These are phyloP conservation scores for Myzus persicae DNA, from an alignment of 1,140 invertebrate species.

Conservation along the genomic window DNA sequence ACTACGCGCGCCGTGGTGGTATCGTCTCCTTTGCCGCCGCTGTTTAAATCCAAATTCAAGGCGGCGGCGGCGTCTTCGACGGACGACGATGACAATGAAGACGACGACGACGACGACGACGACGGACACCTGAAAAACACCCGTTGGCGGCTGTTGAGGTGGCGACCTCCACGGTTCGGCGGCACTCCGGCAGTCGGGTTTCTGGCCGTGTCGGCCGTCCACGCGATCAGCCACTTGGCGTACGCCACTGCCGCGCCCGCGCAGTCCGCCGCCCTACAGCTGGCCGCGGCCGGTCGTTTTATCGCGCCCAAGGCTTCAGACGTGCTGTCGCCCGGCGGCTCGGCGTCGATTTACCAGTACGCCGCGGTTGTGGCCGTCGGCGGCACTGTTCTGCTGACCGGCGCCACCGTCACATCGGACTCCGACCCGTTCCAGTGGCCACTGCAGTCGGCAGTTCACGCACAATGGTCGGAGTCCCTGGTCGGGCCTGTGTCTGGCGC, in stretches of 20 bases:
- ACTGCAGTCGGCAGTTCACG: too few species aligned
- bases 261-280: neutral
- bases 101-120: neutral
- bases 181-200: neutral
- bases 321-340: neutral
- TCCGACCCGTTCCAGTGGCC: neutral
- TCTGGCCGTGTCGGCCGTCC: neutral
- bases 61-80: neutral
- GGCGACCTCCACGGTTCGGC: neutral
- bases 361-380: neutral
- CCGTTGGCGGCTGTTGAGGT: neutral
- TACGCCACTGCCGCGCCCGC: neutral
- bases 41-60: neutral
- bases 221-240: neutral
- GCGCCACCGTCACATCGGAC: neutral
- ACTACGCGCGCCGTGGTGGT: neutral
- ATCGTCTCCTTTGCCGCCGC: neutral
- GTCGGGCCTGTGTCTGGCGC: neutral
- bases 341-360: conserved; percentile 14
- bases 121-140: neutral
- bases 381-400: neutral
- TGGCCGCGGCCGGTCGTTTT: neutral
- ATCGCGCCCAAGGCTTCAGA: neutral
- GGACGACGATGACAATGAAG: too few species aligned
- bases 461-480: neutral